These are phyloP conservation scores for Cheumatopsyche charites DNA, from an alignment of 1,140 invertebrate genomes.

Conservation along the genomic window DNA sequence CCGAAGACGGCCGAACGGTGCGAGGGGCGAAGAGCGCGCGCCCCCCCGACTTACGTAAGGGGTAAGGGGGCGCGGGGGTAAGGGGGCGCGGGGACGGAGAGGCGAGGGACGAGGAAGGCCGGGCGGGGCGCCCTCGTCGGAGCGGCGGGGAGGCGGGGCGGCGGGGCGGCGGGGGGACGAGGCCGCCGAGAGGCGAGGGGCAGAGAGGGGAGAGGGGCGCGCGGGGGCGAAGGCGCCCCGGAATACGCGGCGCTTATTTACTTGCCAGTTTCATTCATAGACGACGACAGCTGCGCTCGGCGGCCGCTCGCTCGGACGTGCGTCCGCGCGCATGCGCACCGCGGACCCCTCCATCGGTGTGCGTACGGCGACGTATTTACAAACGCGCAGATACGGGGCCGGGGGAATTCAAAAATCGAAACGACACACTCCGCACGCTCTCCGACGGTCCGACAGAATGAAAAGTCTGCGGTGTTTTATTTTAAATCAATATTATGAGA, in stretches of 20 bases:
- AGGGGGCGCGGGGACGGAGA: background rate
- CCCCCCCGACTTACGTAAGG: background rate
- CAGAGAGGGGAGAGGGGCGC: background rate
- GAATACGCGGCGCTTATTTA: constrained; percentile 19
- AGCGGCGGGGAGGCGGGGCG: background rate
- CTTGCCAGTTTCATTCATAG: constrained; percentile 33
- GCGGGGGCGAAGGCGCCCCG: background rate
- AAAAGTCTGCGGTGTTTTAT: no score
- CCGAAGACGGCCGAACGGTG: background rate
- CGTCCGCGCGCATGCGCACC: background rate
- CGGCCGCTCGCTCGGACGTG: background rate
- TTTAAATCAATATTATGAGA: no score
- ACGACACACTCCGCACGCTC: background rate
- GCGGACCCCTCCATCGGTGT: background rate
- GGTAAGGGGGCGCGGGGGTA: no score
- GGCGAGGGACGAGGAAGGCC: no score
- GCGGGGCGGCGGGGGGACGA: background rate
- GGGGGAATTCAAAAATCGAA: no score
- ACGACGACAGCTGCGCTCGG: constrained; percentile 15
- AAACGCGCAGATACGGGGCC: background rate
- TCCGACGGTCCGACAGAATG: no score
- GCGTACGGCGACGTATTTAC: background rate
- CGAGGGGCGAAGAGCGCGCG: background rate
- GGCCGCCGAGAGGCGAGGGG: constrained; percentile 8
- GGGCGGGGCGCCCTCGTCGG: background rate